Conservation (phyloP, 2,113 vertebrate species). For the Globicephala melas region DNA sequence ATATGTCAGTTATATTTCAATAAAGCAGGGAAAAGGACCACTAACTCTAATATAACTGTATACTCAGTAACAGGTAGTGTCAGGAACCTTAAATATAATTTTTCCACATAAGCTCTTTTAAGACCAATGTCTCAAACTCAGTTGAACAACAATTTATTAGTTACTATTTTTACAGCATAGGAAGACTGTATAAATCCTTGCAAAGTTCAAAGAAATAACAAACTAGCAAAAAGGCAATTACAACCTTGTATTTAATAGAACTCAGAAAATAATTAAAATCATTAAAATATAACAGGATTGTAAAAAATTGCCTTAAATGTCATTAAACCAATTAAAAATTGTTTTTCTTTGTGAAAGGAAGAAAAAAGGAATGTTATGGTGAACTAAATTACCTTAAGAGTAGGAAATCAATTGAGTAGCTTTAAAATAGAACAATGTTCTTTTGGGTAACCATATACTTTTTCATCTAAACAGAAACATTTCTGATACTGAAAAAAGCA, state of each 20-base stretch:
- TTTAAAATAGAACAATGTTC: background rate
- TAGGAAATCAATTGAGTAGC: background rate
- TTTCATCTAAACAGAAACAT: background rate
- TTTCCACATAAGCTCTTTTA: conserved; percentile 1
- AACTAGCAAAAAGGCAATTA: conserved; percentile 10
- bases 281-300: background rate
- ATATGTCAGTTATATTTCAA: background rate
- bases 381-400: background rate
- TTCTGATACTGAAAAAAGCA: background rate
- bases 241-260: background rate
- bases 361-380: background rate
- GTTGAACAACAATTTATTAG: background rate
- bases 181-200: background rate
- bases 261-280: background rate
- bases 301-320: background rate
- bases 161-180: background rate
- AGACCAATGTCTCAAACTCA: conserved; percentile 21
- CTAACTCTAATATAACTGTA: conserved; percentile 12
- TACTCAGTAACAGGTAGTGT: background rate
- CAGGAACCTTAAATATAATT: conserved; percentile 32
- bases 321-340: conserved; percentile 24
- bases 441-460: background rate
- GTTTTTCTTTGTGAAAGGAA: background rate
- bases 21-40: background rate
- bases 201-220: background rate